Conservation (phyloP, 2,113 vertebrate genomes). For the Etia nguti region DNA sequence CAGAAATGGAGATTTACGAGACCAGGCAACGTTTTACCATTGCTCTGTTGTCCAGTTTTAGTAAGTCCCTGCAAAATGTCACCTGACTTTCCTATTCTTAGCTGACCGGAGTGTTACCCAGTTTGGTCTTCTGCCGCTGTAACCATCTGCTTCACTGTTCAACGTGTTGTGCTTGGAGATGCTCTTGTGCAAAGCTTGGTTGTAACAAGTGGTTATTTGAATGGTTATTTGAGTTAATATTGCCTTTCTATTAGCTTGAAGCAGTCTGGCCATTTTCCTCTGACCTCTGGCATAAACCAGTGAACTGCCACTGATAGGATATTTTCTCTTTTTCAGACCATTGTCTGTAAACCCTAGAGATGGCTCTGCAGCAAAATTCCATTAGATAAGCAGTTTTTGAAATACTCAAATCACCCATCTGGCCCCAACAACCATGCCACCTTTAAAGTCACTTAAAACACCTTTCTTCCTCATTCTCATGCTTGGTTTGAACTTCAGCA, state of each 20-base stretch:
- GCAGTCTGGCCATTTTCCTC: background rate
- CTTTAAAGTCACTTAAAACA: background rate
- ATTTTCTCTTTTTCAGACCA: background rate
- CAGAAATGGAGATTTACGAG: no score
- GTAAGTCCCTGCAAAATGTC: background rate
- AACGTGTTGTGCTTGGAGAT: accelerated
- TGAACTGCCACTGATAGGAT: background rate
- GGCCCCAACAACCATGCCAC: background rate
- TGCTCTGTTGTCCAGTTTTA: background rate
- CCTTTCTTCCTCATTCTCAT: background rate
- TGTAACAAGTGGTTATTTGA: background rate
- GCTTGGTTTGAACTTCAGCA: background rate
- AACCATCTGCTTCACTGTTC: background rate
- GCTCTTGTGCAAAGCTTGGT: accelerated
- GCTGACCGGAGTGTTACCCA: background rate
- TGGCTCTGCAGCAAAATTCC: background rate
- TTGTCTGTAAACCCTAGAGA: background rate
- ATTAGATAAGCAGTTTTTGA: background rate
- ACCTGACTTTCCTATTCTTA: background rate
- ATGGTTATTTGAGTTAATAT: background rate
- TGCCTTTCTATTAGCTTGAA: background rate
- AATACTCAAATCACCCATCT: background rate
- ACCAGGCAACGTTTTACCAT: accelerated
- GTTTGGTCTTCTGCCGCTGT: background rate
- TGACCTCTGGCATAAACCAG: background rate